Base-by-base conservation (phyloP, 1,140 invertebrate species). In the Cherax destructor region DNA sequence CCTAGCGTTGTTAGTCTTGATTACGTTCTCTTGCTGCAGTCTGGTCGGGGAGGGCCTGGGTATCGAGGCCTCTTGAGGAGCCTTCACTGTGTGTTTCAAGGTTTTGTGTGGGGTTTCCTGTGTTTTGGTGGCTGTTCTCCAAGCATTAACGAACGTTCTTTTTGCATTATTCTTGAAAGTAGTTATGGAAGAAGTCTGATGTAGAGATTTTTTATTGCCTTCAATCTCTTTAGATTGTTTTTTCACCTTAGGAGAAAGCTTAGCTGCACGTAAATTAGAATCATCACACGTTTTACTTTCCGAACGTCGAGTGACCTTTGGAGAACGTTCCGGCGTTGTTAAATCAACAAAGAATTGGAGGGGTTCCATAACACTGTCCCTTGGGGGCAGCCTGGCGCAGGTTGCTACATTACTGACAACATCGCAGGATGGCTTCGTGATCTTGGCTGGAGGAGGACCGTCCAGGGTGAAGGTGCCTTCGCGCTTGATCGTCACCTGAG, bases 381-480 rank as follows among this genome's bases (percentile, higher is more conserved):
- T 78, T 41, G 89, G 56, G 3, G 89, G 89, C 18, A n/a, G 52
- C 18, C 49, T 80, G 59, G n/a, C 6, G 52, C 13, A n/a, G 69
- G 56, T n/a, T 9, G 59, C 87, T 49, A 47, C 61, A 16, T 83
- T 65, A n/a, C 30, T 76, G n/a, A n/a, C 74, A 91, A 77, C 83
- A 83, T 91, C 83, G 83, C 74, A 77, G 69, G 83, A 76, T 77
- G 89, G 84, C 89, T 85, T 91, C 89, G 89, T 91, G 83, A 91
- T 91, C 30, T 91, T 91, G 89, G 89, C 83, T 86, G 89, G 89
- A 91, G 89, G 89, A 52, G 89, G 76, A 65, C 89, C 89, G 76
- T 91, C 89, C 30, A 91, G 83, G 76, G 89, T 91, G 59, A 91
- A 91, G 61, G 89, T 91, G 16, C 89, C 89, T 59, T 91, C 89